These are phyloP conservation scores for Xyliphius kryptos DNA, from an alignment of 2,113 vertebrate genomes.

Conservation along the genomic window DNA sequence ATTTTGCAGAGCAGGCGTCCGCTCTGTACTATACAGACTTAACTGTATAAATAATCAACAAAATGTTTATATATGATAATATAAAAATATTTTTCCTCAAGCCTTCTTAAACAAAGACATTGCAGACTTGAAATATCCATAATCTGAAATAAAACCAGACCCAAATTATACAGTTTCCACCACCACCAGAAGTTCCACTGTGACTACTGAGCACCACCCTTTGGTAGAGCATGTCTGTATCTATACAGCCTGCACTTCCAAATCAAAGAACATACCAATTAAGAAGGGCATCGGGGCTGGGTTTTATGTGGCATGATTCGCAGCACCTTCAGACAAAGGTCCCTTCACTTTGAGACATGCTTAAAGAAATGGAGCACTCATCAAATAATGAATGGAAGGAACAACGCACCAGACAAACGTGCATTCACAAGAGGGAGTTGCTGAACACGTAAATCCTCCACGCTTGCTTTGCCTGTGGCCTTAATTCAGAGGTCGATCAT, in stretches of 20 bases:
- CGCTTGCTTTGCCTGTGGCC: slow-evolving; percentile 51
- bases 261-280: slow-evolving; percentile 24
- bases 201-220: slow-evolving; percentile 44
- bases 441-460: slow-evolving; percentile 53
- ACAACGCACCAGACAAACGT: slow-evolving; percentile 48
- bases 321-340: slow-evolving; percentile 32
- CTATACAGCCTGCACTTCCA: too few relatives aligned
- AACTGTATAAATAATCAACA: too few relatives aligned
- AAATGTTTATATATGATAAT: too few relatives aligned
- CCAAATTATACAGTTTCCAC: too few relatives aligned
- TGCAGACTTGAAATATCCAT: not conserved
- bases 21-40: too few relatives aligned
- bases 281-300: slow-evolving; percentile 28
- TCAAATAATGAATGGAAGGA: slow-evolving; percentile 36
- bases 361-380: slow-evolving; percentile 37
- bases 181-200: slow-evolving; percentile 26
- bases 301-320: slow-evolving; percentile 27
- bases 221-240: slow-evolving; percentile 23
- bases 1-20: too few relatives aligned
- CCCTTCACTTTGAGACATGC: slow-evolving; percentile 24
- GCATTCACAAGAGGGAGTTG: slow-evolving; percentile 56
- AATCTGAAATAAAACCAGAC: too few relatives aligned
- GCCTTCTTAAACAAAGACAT: slow-evolving; percentile 2
- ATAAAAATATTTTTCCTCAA: too few relatives aligned
- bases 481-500: slow-evolving; percentile 54